A percentile compares a stretch with the other conserved stretches of the same genome.
Conservation (phyloP, 1,140 invertebrate genomes). For the Notospermus geniculatus region DNA sequence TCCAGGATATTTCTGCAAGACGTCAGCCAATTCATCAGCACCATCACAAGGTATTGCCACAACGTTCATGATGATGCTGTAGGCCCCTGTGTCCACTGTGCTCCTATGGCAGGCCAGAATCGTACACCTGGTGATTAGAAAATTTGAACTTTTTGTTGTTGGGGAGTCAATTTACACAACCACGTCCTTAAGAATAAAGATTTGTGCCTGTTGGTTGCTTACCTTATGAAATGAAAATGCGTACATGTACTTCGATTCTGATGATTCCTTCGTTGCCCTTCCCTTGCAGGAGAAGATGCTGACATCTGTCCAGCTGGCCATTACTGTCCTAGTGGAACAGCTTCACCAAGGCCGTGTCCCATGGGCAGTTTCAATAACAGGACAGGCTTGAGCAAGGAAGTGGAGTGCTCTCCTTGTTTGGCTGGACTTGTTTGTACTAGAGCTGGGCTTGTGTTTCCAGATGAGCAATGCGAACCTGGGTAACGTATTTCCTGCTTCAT, state of each 20-base stretch:
- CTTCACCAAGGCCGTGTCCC: constrained; percentile 37
- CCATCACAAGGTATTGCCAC: constrained; percentile 43
- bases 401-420: constrained; percentile 39
- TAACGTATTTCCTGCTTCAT: constrained; percentile 20
- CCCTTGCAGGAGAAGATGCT: constrained; percentile 36
- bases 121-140: no score
- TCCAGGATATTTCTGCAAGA: constrained; percentile 49
- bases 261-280: no score
- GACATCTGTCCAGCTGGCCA: constrained; percentile 45
- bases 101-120: no score
- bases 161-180: no score
- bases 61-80: no score
- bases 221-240: no score
- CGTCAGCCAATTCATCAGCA: constrained; percentile 43
- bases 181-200: no score
- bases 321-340: constrained; percentile 41
- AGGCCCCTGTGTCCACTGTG: no score
- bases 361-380: constrained; percentile 42
- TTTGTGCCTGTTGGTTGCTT: no score
- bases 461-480: constrained; percentile 41
- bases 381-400: constrained; percentile 33
- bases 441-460: constrained; percentile 29
- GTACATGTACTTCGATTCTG: no score
- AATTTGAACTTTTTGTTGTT: no score
- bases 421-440: constrained; percentile 39